Evolutionary conservation across 2,797 vertebrate species (phyloP), one percentile per base, ranked within the genome.

Genomic region (Ambastaia sidthimunki): DNA sequence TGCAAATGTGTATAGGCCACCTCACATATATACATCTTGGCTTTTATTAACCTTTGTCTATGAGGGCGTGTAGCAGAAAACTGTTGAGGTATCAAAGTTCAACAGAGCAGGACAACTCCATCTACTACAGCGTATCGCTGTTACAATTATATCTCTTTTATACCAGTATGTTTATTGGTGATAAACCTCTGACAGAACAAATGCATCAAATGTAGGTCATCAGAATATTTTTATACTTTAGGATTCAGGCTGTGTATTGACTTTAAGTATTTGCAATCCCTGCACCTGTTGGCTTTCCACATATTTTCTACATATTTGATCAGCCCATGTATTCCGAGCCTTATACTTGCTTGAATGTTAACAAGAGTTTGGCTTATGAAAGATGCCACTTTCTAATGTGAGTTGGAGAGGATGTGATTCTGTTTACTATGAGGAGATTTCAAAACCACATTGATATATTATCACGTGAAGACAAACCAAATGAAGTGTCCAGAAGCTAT

Each of bases 191-290:
- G 54, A 37, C 25, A 21, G 52, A 11, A 69, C 44, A 67, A 71
- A 74, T 52, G 23, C 72, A 83, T 50, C 21, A 66, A 77, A 88
- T 87, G n/a, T 74, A 83, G 83, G 63, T 23, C 75, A 76, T 48
- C 31, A 48, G 9, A 65, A 80, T 85, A 84, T 85, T 76, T 78
- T 78, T 84, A 76, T 77, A 77, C 81, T 66, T 47, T 48, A 81
- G 79, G 78, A 80, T 86, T 81, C 81, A 83, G 78, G 63, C 73
- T 50, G 60, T 25, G 23, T 84, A 63, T 88, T 81, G 54, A 74
- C 87, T 87, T 89, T 31, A 37, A 84, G 83, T 69, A n/a, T 85
- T 81, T 87, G 69, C 88, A 90, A 90, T 89, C 87, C 86, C 85
- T 81, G 69, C 84, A 88, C 82, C 86, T 89, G 84, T 86, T 83